Evolutionary conservation across 1,140 invertebrate species (phyloP).

Genomic region (Lucilia sericata): DNA sequence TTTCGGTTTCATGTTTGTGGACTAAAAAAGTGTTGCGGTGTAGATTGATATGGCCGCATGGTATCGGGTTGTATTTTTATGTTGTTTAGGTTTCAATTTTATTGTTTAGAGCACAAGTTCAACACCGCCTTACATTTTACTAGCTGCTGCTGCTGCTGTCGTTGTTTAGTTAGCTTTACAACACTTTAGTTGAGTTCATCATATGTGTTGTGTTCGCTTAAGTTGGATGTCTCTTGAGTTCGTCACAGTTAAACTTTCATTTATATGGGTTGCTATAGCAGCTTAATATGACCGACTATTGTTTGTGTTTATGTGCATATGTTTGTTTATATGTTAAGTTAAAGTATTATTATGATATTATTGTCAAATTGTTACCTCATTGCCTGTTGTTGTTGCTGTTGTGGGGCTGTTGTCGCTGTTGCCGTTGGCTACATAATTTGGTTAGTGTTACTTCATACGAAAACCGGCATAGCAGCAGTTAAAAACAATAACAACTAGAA

Average conservation of each 20-base stretch:
- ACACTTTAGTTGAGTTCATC: not conserved
- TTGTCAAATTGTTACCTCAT: slow-evolving; percentile 16
- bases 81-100: slow-evolving; percentile 9
- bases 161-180: not conserved
- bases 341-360: not conserved
- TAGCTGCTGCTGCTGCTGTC: not conserved
- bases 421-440: slow-evolving; percentile 15
- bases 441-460: slow-evolving; percentile 11
- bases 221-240: not conserved
- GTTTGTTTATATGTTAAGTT: not conserved
- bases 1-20: not conserved
- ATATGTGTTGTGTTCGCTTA: not conserved
- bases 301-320: not conserved
- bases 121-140: not conserved
- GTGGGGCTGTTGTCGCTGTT: not conserved
- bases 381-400: not conserved
- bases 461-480: no score
- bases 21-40: not conserved
- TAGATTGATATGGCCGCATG: not conserved
- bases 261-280: not conserved
- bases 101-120: slow-evolving; percentile 7
- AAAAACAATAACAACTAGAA: not conserved
- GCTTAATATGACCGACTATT: not conserved
- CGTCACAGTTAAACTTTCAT: slow-evolving; percentile 23
- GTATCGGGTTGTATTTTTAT: not conserved